Percentiles rank a stretch among this genome's conserved stretches.
These are phyloP conservation scores for Tetranychus piercei DNA, from an alignment of 2,888 invertebrate species.

Conservation along the genomic window DNA sequence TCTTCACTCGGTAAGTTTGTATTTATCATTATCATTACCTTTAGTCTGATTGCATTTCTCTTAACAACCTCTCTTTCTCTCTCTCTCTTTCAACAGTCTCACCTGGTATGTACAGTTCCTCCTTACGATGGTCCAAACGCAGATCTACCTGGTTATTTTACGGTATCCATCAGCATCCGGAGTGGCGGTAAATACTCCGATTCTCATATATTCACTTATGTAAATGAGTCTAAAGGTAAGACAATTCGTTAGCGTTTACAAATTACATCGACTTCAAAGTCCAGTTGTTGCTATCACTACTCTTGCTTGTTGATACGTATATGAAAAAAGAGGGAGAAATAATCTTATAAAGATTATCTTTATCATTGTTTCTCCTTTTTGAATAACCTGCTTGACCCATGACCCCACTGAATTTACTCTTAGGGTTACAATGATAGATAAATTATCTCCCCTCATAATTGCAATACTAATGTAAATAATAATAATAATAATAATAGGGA, in stretches of 20 bases:
- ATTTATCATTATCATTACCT: neutral
- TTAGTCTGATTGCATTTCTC: neutral
- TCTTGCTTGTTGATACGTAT: too few relatives aligned
- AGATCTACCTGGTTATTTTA: constrained; percentile 7
- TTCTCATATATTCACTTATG: constrained; percentile 58
- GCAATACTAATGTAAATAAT: too few relatives aligned
- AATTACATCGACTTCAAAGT: neutral
- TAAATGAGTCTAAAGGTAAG: constrained; percentile 20
- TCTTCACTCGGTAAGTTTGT: constrained; percentile 50
- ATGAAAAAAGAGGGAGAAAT: too few relatives aligned
- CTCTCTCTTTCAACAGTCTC: constrained; percentile 39
- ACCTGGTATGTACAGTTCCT: constrained; percentile 70
- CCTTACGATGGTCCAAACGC: constrained; percentile 19
- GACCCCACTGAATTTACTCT: too few relatives aligned
- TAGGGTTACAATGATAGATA: too few relatives aligned
- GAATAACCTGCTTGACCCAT: too few relatives aligned
- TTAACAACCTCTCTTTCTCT: neutral
- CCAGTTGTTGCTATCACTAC: too few relatives aligned
- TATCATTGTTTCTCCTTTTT: too few relatives aligned
- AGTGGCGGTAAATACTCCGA: constrained; percentile 72
- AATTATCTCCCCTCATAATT: too few relatives aligned
- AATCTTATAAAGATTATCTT: too few relatives aligned
- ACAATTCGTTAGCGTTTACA: neutral
- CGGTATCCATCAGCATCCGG: constrained; percentile 29
- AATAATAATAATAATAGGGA: too few relatives aligned